Base-by-base conservation (phyloP, 2,113 vertebrate species). In the Rafetus swinhoei region DNA sequence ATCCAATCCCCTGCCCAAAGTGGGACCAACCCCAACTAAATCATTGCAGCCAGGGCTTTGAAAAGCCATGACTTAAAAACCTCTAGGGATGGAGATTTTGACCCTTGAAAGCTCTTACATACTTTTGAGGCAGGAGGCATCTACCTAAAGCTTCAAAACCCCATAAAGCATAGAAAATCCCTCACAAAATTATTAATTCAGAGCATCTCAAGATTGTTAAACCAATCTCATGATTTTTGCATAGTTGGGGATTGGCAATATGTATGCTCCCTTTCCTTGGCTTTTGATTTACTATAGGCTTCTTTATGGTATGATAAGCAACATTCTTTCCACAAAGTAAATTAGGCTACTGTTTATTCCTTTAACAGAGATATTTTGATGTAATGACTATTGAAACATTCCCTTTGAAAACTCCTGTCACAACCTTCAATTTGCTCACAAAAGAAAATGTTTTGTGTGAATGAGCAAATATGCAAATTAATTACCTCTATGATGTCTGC, bases 301-400 rank as follows among this genome's bases (percentile, higher is more conserved):
- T 52, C 87, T 83, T 87, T 9, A 13, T 74, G 85, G 57, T 8
- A 21, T n/a, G 62, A 9, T 86, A 59, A 92, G 14, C 13, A 85
- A 3, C 0, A 25, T 87, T 85, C 90, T 9, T 14, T 79, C n/a
- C 0, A 0, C 55, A 60, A 56, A 4, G 4, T 50, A 5, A 2
- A 55, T 19, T 77, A 4, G 14, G 57, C 4, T 84, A 10, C 32
- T 35, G 39, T 92, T 90, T 86, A 2, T 76, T 84, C 24, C 60
- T 53, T 85, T 85, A 81, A 9, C 16, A 29, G 2, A 55, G 18
- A 7, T 74, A 76, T 81, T 93, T 81, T 90, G 79, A 53, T 14
- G 29, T 15, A 6, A 87, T 55, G 15, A 91, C 50, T 80, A 86
- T 59, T 25, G 82, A 89, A 95, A 90, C 24, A 50, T 21, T 81